Conservation (phyloP, 2,888 invertebrate species). For the Metellina segmentata region DNA sequence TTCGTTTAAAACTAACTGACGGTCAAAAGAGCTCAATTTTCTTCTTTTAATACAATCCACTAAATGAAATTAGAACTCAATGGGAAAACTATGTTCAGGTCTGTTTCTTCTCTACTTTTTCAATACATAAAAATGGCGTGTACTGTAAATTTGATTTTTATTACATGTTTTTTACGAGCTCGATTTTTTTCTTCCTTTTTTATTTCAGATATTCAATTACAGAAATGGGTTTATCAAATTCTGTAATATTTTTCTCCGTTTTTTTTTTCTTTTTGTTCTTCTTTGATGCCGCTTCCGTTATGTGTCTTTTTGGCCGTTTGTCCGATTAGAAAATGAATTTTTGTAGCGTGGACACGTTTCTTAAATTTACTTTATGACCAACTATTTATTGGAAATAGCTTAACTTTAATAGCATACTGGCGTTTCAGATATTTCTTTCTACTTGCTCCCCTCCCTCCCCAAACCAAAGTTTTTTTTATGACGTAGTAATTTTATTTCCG, state of each 20-base stretch:
- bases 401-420: constrained; percentile 53
- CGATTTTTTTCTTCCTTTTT: constrained; percentile 47
- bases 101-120: constrained; percentile 57
- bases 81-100: constrained; percentile 73
- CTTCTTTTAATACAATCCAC: constrained; percentile 69
- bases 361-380: constrained; percentile 71
- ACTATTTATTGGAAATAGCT: constrained; percentile 67
- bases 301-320: constrained; percentile 54
- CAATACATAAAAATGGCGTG: constrained; percentile 66
- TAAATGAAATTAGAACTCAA: constrained; percentile 74
- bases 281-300: constrained; percentile 32
- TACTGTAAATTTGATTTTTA: constrained; percentile 76
- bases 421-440: neutral
- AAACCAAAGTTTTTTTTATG: neutral
- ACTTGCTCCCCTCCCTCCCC: neutral
- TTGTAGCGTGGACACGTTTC: constrained; percentile 61
- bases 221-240: constrained; percentile 75
- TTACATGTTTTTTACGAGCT: constrained; percentile 71
- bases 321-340: constrained; percentile 71
- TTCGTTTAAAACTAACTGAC: constrained; percentile 56
- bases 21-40: constrained; percentile 54
- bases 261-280: constrained; percentile 20
- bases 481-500: neutral
- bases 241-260: constrained; percentile 62
- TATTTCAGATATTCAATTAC: constrained; percentile 75